These are phyloP conservation scores for Ametastegia equiseti DNA, from an alignment of 2,888 invertebrate species.

Conservation along the genomic window DNA sequence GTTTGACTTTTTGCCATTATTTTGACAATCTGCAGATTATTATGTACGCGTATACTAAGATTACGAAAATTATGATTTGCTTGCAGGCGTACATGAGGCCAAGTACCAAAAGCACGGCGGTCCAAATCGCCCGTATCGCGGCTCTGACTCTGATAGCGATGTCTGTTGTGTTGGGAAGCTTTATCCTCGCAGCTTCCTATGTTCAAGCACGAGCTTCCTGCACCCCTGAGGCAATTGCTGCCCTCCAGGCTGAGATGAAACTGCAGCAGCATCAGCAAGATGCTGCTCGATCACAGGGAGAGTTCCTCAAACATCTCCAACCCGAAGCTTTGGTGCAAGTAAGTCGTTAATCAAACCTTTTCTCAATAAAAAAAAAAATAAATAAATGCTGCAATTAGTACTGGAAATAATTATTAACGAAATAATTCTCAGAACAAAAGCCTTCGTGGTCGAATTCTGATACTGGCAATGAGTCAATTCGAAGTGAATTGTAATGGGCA, in stretches of 20 bases:
- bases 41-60: background rate
- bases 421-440: too few species aligned
- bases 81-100: constrained; percentile 88
- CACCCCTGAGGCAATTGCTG: constrained; percentile 71
- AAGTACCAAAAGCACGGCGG: constrained; percentile 83
- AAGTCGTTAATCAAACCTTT: constrained; percentile 67
- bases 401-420: too few species aligned
- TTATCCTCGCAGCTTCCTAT: constrained; percentile 90
- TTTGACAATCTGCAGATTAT: too few species aligned
- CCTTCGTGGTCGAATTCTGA: too few species aligned
- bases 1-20: constrained; percentile 46
- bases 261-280: constrained; percentile 85
- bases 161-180: constrained; percentile 88
- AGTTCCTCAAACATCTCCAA: constrained; percentile 76
- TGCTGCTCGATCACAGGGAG: constrained; percentile 83
- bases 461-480: too few species aligned
- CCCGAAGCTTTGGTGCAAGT: constrained; percentile 85
- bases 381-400: background rate
- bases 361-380: background rate
- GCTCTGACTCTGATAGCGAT: constrained; percentile 90
- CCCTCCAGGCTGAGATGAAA: constrained; percentile 69
- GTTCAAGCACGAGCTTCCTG: constrained; percentile 89
- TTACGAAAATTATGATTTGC: constrained; percentile 44
- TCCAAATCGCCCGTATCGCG: constrained; percentile 92
- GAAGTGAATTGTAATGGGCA: too few species aligned